Conservation (phyloP, 2,113 vertebrate species). For the Centropus bengalensis region DNA sequence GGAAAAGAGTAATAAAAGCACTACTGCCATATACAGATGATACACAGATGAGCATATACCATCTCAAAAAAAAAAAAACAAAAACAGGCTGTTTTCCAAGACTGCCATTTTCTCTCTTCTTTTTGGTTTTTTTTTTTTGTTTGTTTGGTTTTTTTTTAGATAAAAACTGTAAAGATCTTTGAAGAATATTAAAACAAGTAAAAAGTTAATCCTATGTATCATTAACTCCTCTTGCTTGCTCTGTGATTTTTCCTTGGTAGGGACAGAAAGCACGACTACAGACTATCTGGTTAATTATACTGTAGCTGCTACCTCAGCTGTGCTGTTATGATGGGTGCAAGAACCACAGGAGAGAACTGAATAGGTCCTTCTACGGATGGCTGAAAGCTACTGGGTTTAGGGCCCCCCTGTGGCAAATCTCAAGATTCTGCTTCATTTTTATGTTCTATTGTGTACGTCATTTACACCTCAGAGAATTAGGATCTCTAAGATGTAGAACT, state of each 20-base stretch:
- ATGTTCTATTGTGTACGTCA: neutral
- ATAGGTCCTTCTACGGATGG: neutral
- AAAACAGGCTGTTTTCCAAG: neutral
- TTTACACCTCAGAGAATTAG: neutral
- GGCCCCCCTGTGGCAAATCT: neutral
- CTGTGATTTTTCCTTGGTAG: neutral
- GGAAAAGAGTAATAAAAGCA: neutral
- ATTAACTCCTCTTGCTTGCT: neutral
- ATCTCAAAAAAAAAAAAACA: neutral
- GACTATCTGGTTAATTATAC: neutral
- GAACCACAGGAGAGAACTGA: neutral
- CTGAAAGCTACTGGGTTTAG: neutral
- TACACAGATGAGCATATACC: neutral
- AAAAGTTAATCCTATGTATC: neutral
- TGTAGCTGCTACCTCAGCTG: neutral
- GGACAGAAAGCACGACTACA: neutral
- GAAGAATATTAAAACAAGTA: neutral
- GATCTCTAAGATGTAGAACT: neutral
- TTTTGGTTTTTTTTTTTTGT: neutral
- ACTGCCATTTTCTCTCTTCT: neutral
- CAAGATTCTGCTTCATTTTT: neutral
- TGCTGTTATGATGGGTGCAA: neutral
- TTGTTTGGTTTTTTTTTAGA: neutral
- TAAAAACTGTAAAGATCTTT: neutral
- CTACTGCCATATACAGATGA: no score